These are phyloP conservation scores for Arrhamphus sclerolepis DNA, from an alignment of 2,797 vertebrate species.

Conservation along the genomic window DNA sequence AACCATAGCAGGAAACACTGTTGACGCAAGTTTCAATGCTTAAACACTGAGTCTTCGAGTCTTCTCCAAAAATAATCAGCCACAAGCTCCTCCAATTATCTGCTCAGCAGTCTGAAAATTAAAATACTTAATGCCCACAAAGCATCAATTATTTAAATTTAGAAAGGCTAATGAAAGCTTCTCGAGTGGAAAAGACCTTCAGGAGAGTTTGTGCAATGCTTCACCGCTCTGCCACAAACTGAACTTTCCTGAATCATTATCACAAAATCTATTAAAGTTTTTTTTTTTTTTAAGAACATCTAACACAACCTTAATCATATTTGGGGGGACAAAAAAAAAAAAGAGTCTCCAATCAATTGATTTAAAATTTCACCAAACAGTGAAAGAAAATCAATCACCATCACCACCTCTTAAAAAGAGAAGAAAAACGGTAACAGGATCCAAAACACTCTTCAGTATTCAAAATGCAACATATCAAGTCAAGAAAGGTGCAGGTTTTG, in stretches of 20 bases:
- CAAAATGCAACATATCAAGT: too few relatives aligned
- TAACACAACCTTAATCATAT: not conserved
- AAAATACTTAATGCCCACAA: not conserved
- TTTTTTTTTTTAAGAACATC: not conserved
- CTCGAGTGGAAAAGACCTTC: not conserved
- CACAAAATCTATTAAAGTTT: not conserved
- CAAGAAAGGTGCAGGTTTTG: too few relatives aligned
- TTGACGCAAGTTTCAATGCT: too few relatives aligned
- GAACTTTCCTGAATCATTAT: not conserved
- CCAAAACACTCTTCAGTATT: too few relatives aligned
- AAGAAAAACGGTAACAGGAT: too few relatives aligned
- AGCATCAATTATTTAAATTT: not conserved
- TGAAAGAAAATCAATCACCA: too few relatives aligned
- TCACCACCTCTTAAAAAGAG: too few relatives aligned
- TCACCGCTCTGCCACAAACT: not conserved
- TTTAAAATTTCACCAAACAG: too few relatives aligned
- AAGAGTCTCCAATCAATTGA: too few relatives aligned
- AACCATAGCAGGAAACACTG: too few relatives aligned
- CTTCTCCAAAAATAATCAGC: not conserved
- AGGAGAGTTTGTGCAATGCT: not conserved
- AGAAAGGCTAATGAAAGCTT: not conserved
- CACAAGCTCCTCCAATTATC: not conserved
- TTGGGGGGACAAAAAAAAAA: too few relatives aligned
- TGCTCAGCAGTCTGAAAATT: not conserved
- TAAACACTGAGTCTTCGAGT: too few relatives aligned